These are phyloP conservation scores for Raja brachyura DNA, from an alignment of 2,113 vertebrate genomes.

Conservation along the genomic window DNA sequence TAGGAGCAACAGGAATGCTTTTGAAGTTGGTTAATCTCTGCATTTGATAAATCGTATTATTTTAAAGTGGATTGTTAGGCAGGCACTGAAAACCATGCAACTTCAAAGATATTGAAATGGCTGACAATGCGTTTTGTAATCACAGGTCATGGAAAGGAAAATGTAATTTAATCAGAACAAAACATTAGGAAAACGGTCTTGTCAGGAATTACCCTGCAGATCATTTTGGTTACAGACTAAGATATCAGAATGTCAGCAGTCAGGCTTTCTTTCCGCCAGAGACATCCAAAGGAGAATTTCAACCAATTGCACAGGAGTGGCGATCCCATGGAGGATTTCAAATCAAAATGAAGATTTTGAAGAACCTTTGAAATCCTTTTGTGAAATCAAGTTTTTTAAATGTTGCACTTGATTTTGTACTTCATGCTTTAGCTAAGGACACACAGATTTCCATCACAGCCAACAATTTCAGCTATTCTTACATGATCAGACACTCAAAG, in stretches of 20 bases:
- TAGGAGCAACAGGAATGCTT: constrained; percentile 46
- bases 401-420: neutral
- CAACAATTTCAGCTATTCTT: neutral
- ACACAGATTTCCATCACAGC: neutral
- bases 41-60: constrained; percentile 55
- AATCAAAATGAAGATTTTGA: neutral
- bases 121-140: neutral
- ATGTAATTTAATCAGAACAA: constrained; percentile 4
- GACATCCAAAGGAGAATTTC: neutral
- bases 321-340: neutral
- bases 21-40: constrained; percentile 61
- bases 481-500: neutral
- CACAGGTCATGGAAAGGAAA: constrained; percentile 9
- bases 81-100: neutral
- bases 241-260: neutral
- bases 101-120: neutral
- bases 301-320: neutral
- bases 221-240: neutral
- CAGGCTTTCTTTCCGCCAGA: neutral
- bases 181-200: neutral
- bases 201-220: constrained; percentile 30
- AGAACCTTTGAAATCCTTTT: neutral
- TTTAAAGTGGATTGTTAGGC: constrained; percentile 55
- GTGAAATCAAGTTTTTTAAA: neutral
- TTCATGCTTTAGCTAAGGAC: neutral